These are phyloP conservation scores for Harlomillsia oculata DNA, from an alignment of 1,140 invertebrate genomes.

Conservation along the genomic window DNA sequence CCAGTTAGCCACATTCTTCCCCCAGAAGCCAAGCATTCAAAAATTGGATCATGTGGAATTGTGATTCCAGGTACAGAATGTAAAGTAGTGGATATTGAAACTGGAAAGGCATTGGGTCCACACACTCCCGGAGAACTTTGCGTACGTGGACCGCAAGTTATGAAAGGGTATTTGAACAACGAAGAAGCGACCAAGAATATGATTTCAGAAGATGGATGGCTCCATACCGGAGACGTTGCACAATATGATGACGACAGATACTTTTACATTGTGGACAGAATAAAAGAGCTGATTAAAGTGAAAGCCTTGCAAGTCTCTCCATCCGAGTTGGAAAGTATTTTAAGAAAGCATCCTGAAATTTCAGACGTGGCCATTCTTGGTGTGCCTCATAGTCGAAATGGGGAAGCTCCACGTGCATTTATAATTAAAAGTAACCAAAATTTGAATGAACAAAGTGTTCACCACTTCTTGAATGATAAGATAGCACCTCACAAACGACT, in stretches of 20 bases:
- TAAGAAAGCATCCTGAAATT: slow-evolving; percentile 59
- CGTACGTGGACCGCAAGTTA: slow-evolving; percentile 41
- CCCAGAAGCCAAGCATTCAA: slow-evolving; percentile 11
- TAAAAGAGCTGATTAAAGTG: slow-evolving; percentile 44
- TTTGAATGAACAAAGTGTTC: slow-evolving; percentile 50
- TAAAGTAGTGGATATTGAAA: not conserved
- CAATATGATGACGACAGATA: slow-evolving; percentile 22
- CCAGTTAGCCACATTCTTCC: slow-evolving; percentile 7
- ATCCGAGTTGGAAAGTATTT: slow-evolving; percentile 70
- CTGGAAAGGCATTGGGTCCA: slow-evolving; percentile 11
- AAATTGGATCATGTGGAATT: slow-evolving; percentile 46
- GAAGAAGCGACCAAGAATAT: slow-evolving; percentile 16
- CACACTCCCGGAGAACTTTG: not conserved
- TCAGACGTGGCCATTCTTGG: slow-evolving; percentile 48
- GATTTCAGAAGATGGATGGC: slow-evolving; percentile 26
- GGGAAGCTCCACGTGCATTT: slow-evolving; percentile 54
- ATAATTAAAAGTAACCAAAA: slow-evolving; percentile 45
- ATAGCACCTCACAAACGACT: slow-evolving; percentile 58
- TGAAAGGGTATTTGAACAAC: slow-evolving; percentile 32
- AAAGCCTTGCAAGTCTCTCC: slow-evolving; percentile 61
- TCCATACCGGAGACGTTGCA: slow-evolving; percentile 28
- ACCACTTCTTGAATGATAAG: slow-evolving; percentile 48
- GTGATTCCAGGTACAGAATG: slow-evolving; percentile 50
- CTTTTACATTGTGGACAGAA: slow-evolving; percentile 21
- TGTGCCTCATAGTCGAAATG: slow-evolving; percentile 42